phyloP scores from a whole-genome alignment of 2,888 invertebrate genomes.

The Amphiduros pacificus region DNA sequence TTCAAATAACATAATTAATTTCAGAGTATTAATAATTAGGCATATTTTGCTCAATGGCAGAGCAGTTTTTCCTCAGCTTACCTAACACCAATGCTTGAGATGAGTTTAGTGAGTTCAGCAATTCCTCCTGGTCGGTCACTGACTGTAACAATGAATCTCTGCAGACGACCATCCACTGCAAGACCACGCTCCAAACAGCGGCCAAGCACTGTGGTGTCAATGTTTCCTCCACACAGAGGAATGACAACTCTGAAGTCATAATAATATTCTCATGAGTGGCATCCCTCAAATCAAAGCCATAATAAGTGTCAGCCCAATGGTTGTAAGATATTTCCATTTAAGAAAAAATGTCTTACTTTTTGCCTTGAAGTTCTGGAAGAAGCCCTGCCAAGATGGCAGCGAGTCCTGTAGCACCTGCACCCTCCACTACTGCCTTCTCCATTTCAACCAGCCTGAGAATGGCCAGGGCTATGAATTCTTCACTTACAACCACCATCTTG shows the following conservation, averaged over 20 bases:
- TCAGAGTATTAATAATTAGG: no score
- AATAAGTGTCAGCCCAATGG: no score
- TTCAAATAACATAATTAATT: no score
- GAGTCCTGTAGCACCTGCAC: slow-evolving; percentile 83
- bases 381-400: slow-evolving; percentile 83
- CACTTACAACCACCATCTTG: slow-evolving; percentile 70
- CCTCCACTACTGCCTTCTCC: slow-evolving; percentile 89
- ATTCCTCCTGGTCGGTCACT: slow-evolving; percentile 88
- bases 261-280: no score
- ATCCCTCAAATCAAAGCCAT: no score
- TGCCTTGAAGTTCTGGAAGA: slow-evolving; percentile 77
- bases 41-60: no score
- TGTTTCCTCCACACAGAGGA: slow-evolving; percentile 81
- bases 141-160: slow-evolving; percentile 67
- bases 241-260: slow-evolving; percentile 72
- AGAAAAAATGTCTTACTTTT: slow-evolving; percentile 67
- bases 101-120: slow-evolving; percentile 77
- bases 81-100: slow-evolving; percentile 75
- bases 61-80: no score
- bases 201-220: slow-evolving; percentile 87
- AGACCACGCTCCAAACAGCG: slow-evolving; percentile 84
- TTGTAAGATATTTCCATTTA: no score
- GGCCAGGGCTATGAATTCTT: slow-evolving; percentile 79
- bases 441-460: slow-evolving; percentile 78
- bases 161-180: slow-evolving; percentile 77